These are phyloP conservation scores for Venusia cambrica DNA, from an alignment of 2,888 invertebrate species.

Conservation along the genomic window DNA sequence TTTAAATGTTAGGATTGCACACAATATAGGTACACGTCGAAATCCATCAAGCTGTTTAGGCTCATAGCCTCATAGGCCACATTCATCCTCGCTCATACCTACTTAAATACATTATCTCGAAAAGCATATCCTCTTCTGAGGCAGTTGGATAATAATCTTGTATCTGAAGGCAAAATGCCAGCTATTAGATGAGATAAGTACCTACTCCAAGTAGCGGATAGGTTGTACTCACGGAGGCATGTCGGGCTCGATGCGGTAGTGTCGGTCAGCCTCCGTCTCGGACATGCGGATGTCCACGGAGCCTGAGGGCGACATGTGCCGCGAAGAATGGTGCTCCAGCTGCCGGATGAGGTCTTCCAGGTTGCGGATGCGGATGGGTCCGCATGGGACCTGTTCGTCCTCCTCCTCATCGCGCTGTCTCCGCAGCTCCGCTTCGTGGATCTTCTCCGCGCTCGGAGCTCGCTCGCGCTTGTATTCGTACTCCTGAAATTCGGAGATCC, in stretches of 20 bases:
- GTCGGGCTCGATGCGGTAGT: constrained; percentile 88
- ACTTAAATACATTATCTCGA: no score
- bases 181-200: not conserved
- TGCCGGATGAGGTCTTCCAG: constrained; percentile 94
- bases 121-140: no score
- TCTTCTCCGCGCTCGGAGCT: constrained; percentile 86
- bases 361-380: constrained; percentile 94
- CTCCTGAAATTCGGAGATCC: constrained; percentile 46
- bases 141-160: no score
- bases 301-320: constrained; percentile 94
- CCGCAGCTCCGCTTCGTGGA: constrained; percentile 86
- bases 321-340: constrained; percentile 91
- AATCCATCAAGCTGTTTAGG: no score
- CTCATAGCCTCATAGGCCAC: no score
- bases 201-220: not conserved
- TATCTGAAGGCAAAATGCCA: not conserved
- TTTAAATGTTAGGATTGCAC: no score
- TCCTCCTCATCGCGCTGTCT: constrained; percentile 81
- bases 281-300: constrained; percentile 95
- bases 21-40: no score
- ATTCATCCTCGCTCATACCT: no score
- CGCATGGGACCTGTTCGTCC: constrained; percentile 88
- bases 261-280: constrained; percentile 93
- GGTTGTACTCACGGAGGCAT: constrained; percentile 63
- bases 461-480: constrained; percentile 82